These are phyloP conservation scores for Corythucha ciliata DNA, from an alignment of 2,888 invertebrate genomes.

Conservation along the genomic window DNA sequence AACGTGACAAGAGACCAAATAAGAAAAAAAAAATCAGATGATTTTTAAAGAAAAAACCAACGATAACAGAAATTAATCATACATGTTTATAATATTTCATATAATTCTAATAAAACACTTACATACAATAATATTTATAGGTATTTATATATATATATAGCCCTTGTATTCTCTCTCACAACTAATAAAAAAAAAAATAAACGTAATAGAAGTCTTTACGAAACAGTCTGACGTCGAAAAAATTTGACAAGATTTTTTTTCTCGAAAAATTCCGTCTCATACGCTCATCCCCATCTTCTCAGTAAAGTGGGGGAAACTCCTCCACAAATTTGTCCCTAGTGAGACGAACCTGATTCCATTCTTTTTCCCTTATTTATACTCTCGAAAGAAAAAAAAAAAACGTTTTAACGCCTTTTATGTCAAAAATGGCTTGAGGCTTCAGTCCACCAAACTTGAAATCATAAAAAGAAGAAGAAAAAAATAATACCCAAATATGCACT, in stretches of 20 bases:
- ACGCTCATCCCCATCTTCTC: no score
- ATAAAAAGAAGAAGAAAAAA: conserved; percentile 8
- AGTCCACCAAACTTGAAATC: conserved; percentile 27
- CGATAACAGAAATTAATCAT: no score
- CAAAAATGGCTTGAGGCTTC: conserved; percentile 26
- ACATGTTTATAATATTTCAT: no score
- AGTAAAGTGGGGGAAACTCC: no score
- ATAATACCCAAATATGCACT: no score
- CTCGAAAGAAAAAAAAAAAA: background rate
- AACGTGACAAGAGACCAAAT: no score
- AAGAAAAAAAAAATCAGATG: no score
- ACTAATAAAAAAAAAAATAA: conserved; percentile 27
- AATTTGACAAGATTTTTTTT: conserved; percentile 3
- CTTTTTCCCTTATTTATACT: conserved; percentile 11
- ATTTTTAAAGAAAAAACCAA: no score
- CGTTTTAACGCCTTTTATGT: background rate
- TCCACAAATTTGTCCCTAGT: no score
- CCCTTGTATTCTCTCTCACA: conserved; percentile 25
- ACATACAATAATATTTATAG: conserved; percentile 17
- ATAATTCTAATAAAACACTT: no score
- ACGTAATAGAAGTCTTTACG: conserved; percentile 31
- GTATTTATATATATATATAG: conserved; percentile 22
- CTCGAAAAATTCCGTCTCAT: background rate
- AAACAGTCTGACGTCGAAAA: conserved; percentile 29
- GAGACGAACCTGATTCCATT: conserved; percentile 26